Conservation (phyloP, 2,888 invertebrate genomes). For the Euspilapteryx auroguttella region DNA sequence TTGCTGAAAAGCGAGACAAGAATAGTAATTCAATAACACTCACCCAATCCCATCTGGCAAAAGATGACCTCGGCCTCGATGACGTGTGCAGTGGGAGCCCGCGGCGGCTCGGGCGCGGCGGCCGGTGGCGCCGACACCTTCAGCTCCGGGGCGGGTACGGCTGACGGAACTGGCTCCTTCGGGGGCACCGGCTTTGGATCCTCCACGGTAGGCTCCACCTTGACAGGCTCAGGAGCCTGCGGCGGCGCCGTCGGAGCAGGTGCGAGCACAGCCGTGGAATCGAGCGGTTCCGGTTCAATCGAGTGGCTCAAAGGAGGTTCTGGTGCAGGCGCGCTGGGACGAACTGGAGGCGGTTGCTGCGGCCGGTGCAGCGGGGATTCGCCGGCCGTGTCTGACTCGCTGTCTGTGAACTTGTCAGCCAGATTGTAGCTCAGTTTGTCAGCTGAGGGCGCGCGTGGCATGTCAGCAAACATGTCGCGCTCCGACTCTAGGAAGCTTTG, state of each 20-base stretch:
- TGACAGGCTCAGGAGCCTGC: conserved; percentile 5
- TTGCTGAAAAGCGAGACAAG: no score
- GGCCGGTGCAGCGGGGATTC: conserved; percentile 45
- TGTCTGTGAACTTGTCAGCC: conserved; percentile 62
- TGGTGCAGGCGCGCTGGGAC: conserved; percentile 14
- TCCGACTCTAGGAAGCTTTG: conserved; percentile 53
- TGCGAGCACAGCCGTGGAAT: conserved; percentile 7
- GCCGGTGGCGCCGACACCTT: conserved; percentile 7
- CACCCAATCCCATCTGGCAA: conserved; percentile 73
- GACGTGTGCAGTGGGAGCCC: conserved; percentile 42
- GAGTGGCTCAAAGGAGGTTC: conserved; percentile 11
- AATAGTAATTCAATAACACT: no score
- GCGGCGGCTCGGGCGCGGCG: conserved; percentile 16
- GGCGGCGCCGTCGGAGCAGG: conserved; percentile 16
- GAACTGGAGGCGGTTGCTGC: conserved; percentile 13
- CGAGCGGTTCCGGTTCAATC: conserved; percentile 11
- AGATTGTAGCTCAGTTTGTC: conserved; percentile 38
- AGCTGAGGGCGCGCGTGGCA: conserved; percentile 28
- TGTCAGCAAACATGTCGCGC: conserved; percentile 33
- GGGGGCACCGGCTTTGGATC: not conserved
- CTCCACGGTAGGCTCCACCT: conserved; percentile 10
- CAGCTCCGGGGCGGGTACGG: conserved; percentile 6
- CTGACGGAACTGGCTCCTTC: conserved; percentile 8
- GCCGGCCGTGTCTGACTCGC: conserved; percentile 55
- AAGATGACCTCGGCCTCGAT: conserved; percentile 72